A percentile compares a stretch with the other conserved stretches of the same genome.
phyloP scores from a whole-genome alignment of 1,140 invertebrate species.

The Bathynomus jamesi region DNA sequence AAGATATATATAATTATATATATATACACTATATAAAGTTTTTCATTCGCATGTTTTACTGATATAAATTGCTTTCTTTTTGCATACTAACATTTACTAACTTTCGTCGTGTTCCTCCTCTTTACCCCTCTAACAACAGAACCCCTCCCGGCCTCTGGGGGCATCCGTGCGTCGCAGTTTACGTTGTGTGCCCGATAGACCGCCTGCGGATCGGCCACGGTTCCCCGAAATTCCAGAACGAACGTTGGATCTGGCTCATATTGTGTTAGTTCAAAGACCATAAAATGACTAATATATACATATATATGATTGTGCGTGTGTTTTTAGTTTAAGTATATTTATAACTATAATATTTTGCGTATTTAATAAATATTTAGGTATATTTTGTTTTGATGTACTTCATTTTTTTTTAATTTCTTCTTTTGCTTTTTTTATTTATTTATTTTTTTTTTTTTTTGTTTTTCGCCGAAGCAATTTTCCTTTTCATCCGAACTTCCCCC shows the following conservation, averaged over 20 bases:
- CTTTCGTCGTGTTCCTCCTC: neutral
- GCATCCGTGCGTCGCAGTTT: conserved; percentile 93
- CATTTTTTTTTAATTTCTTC: neutral
- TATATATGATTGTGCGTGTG: no score
- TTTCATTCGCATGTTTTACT: no score
- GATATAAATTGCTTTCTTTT: no score
- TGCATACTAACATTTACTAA: neutral
- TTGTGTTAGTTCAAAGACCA: conserved; percentile 66
- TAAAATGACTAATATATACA: neutral
- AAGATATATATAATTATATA: no score
- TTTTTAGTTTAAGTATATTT: neutral
- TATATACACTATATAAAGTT: no score
- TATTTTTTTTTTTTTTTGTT: neutral
- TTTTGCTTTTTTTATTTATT: neutral
- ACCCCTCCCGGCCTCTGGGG: conserved; percentile 54
- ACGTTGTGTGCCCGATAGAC: conserved; percentile 86
- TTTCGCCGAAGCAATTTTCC: neutral
- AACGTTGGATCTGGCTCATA: conserved; percentile 87
- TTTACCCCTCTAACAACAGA: conserved; percentile 6
- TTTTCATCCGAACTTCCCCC: no score
- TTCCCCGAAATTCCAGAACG: conserved; percentile 89
- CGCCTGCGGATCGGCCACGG: conserved; percentile 65
- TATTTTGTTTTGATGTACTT: neutral
- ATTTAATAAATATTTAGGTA: no score
- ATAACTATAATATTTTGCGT: no score